Evolutionary conservation across 2,113 vertebrate genomes (phyloP), one percentile per base, ranked within the genome.

Genomic region (Podilymbus podiceps): DNA sequence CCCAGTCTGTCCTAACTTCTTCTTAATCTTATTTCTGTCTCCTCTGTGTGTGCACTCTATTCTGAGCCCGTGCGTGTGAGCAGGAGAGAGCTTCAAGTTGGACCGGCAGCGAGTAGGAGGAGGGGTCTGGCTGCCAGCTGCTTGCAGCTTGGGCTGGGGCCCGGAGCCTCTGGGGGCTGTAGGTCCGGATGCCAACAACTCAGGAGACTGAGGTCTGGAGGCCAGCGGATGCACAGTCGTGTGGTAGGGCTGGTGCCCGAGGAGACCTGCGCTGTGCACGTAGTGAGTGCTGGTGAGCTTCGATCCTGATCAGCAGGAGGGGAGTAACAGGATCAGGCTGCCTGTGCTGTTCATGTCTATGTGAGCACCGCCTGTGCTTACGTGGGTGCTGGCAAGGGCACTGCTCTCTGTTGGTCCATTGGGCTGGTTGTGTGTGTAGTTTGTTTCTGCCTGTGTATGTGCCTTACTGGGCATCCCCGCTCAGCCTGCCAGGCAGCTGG

Each of bases 101-200:
- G 46, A 83, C 46, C 52, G 60, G 46, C 0, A 1, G 17, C n/a
- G 20, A 33, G 15, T 27, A n/a, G 31, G 11, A 68, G 24, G 40
- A 59, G 38, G 17, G 33, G 12, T 66, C 58, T 66, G 28, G 17
- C 14, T 88, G 58, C 33, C 42, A 63, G 49, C 35, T 44, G 28
- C 49, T n/a, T n/a, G n/a, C n/a, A n/a, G n/a, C n/a, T n/a, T 63
- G 49, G 42, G 52, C 9, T 38, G 33, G 35, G 25, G 28, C 44
- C 1, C 0, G 27, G 21, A 78, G 8, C 24, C 71, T 71, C 16
- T 0, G 2, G 20, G 5, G 9, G 35, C 40, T 28, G 24, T 40
- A 38, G 31, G 19, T 81, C 62, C 30, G 55, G 47, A 69, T 62
- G 55, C 46, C 72, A 78, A 22, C 22, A 25, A 1, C 50, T 50